Evolutionary conservation across 2,797 vertebrate genomes (phyloP).

Genomic region (Lagodon rhomboides): DNA sequence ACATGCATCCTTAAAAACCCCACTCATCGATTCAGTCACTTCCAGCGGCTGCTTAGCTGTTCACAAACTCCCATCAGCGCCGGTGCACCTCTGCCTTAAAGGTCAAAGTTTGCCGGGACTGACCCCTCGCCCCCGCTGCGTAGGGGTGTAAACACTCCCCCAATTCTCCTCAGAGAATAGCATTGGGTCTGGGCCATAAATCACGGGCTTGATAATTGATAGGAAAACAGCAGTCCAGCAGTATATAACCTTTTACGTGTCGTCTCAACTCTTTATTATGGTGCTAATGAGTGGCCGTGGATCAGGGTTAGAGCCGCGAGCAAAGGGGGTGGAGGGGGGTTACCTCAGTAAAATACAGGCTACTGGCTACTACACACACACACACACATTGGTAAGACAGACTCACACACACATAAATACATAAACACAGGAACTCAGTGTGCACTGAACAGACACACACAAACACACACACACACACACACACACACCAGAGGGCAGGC

Average conservation of each 20-base stretch:
- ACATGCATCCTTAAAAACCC: slow-evolving; percentile 44
- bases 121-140: slow-evolving; percentile 73
- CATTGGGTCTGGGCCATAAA: slow-evolving; percentile 94
- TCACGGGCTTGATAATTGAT: slow-evolving; percentile 99
- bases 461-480: slow-evolving; percentile 31
- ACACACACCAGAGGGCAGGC: slow-evolving; percentile 49
- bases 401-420: slow-evolving; percentile 23
- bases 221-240: slow-evolving; percentile 99
- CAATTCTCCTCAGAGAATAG: slow-evolving; percentile 90
- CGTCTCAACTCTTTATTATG: slow-evolving; percentile 99
- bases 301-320: slow-evolving; percentile 85
- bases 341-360: slow-evolving; percentile 63
- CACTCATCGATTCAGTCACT: slow-evolving; percentile 54
- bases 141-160: slow-evolving; percentile 77
- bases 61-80: slow-evolving; percentile 43
- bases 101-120: slow-evolving; percentile 78
- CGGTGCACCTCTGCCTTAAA: slow-evolving; percentile 49
- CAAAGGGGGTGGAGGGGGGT: slow-evolving; percentile 32
- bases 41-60: slow-evolving; percentile 47
- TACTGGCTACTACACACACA: slow-evolving; percentile 45
- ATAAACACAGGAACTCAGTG: slow-evolving; percentile 37
- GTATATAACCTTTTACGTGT: slow-evolving; percentile 99
- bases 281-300: slow-evolving; percentile 98
- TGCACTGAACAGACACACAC: slow-evolving; percentile 16
- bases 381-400: slow-evolving; percentile 32